Evolutionary conservation across 1,140 invertebrate genomes (phyloP), one percentile per base, ranked within the genome.

Genomic region (Solenopsis invicta): DNA sequence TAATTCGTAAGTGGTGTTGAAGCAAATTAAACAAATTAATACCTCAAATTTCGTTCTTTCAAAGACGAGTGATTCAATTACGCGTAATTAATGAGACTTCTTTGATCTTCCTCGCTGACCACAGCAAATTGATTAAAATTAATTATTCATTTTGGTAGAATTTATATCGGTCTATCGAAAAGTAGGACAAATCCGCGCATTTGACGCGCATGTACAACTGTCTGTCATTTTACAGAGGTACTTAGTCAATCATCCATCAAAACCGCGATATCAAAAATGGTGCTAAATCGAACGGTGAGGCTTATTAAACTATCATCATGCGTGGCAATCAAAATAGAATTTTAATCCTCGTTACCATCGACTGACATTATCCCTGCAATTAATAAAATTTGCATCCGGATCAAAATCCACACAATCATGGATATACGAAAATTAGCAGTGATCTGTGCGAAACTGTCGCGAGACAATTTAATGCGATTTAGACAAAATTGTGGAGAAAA

Each of bases 391-490:
- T 13, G 37, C 59, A 10, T 0, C n/a, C 4, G 41, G 18, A 50
- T 3, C 41, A 45, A 50, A 37, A 50, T 29, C 41, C 41, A 64
- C 2, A 13, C 2, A 64, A 78, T 48, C 41, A 64, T 78, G 76
- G 61, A 78, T 78, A 62, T 66, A 66, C 41, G 18, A 34, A 50
- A 78, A 78, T 78, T 78, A 66, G 52, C 45, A 78, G 45, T 66
- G 29, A 78, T 50, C 29, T 29, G 76, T 66, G 45, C 18, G 6
- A 64, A 78, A 66, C 10, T 66, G 37, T 24, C 61, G 29, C 24
- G 41, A 48, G 18, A 78, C 45, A 78, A 18, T 78, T 78, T 37
- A 66, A 6, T 78, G 24, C 76, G 29, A 77, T 16, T 66, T 66
- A 50, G 12, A 62, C 56, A 29, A 45, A 77, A 78, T 78, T 52